These are phyloP conservation scores for Orchestia grillus DNA, from an alignment of 1,140 invertebrate genomes.

Conservation along the genomic window DNA sequence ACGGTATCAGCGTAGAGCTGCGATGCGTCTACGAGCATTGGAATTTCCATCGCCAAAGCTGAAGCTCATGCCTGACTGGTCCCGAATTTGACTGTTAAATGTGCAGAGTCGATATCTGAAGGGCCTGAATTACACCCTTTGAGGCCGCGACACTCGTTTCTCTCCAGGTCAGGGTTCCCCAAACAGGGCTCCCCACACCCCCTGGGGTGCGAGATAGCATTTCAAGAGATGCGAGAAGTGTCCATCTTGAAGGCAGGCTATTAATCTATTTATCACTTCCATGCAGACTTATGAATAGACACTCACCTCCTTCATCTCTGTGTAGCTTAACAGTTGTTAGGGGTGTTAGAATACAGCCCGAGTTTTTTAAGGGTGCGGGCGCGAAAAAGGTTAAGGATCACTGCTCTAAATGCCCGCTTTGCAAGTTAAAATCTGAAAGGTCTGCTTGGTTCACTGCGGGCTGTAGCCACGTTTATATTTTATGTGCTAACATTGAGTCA, in stretches of 20 bases:
- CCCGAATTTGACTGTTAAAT: background rate
- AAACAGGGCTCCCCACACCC: too few relatives aligned
- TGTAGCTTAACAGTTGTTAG: too few relatives aligned
- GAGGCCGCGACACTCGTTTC: background rate
- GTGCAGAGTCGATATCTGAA: background rate
- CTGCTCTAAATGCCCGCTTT: background rate
- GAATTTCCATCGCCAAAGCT: background rate
- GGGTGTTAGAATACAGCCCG: too few relatives aligned
- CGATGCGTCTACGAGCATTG: background rate
- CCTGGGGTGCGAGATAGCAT: too few relatives aligned
- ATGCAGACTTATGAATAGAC: too few relatives aligned
- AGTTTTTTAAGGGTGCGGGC: too few relatives aligned
- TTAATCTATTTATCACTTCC: too few relatives aligned
- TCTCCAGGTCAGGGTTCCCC: too few relatives aligned
- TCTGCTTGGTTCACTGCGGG: background rate
- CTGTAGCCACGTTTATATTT: background rate
- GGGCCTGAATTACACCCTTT: background rate
- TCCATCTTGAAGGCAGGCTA: too few relatives aligned
- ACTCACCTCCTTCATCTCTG: too few relatives aligned
- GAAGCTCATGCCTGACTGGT: background rate
- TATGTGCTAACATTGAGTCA: background rate
- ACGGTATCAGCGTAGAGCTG: background rate
- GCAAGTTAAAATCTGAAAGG: background rate
- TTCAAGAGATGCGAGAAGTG: too few relatives aligned
- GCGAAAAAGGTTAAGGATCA: too few relatives aligned